These are phyloP conservation scores for Rhynchophorus ferrugineus DNA, from an alignment of 1,140 invertebrate genomes.

Conservation along the genomic window DNA sequence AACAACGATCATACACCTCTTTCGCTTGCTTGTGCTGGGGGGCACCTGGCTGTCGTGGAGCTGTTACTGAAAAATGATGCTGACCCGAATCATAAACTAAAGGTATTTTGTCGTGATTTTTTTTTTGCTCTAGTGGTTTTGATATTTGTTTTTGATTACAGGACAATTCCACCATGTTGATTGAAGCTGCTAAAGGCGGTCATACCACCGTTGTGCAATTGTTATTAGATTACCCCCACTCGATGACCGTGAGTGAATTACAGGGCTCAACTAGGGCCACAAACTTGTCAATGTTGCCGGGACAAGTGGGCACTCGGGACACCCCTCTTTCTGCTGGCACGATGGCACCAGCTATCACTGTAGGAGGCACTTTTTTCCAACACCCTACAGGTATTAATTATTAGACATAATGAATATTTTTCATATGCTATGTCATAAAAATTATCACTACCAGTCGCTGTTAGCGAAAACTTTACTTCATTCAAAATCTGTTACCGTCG, in stretches of 20 bases:
- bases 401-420: background rate
- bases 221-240: constrained; percentile 89
- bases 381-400: constrained; percentile 31
- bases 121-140: too few species aligned
- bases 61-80: constrained; percentile 82
- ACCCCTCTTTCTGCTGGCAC: constrained; percentile 25
- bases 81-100: constrained; percentile 92
- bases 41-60: constrained; percentile 88
- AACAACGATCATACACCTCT: constrained; percentile 98
- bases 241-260: constrained; percentile 47
- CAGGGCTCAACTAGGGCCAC: constrained; percentile 38
- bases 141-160: constrained; percentile 34
- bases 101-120: too few species aligned
- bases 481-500: too few species aligned
- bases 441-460: background rate
- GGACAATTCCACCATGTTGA: constrained; percentile 97
- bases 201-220: constrained; percentile 92
- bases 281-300: constrained; percentile 34
- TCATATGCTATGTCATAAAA: background rate
- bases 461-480: background rate
- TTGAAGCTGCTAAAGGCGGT: constrained; percentile 96
- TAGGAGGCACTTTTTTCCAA: constrained; percentile 41
- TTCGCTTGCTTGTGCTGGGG: constrained; percentile 93
- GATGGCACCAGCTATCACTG: constrained; percentile 35
- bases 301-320: constrained; percentile 33